Evolutionary conservation across 2,797 vertebrate genomes (phyloP).

Genomic region (Octomys mimax): DNA sequence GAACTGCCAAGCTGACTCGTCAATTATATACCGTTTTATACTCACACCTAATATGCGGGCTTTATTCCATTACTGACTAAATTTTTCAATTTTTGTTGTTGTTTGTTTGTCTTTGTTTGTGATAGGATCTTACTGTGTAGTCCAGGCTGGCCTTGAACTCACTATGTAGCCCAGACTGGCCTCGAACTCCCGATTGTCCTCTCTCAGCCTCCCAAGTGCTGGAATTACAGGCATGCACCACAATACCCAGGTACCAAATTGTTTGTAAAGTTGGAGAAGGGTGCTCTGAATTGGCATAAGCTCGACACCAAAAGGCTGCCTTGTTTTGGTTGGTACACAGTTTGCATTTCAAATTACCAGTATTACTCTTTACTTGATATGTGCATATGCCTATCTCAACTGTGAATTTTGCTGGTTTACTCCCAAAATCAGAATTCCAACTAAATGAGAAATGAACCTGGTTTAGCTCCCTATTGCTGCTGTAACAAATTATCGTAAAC

Average conservation of each 20-base stretch:
- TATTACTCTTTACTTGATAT: not conserved
- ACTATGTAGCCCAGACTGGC: not conserved
- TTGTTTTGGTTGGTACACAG: not conserved
- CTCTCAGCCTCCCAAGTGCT: not conserved
- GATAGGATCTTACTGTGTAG: no score
- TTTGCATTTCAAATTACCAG: not conserved
- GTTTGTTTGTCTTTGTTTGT: not conserved
- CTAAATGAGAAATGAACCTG: not conserved
- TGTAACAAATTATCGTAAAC: not conserved
- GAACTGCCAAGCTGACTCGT: not conserved
- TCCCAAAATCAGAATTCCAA: not conserved
- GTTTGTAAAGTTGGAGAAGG: not conserved
- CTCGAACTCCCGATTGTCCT: not conserved
- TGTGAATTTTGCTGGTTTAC: not conserved
- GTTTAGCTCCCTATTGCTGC: not conserved
- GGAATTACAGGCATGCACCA: not conserved
- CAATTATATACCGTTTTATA: not conserved
- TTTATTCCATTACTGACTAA: conserved; percentile 21
- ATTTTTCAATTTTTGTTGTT: not conserved
- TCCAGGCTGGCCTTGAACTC: no score
- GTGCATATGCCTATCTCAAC: not conserved
- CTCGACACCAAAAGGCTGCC: not conserved
- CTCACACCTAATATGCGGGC: not conserved
- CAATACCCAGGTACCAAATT: not conserved
- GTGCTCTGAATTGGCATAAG: not conserved